Evolutionary conservation across 35 echinoderm and acorn worm species (phyloP).

Genomic region (Diadema setosum): DNA sequence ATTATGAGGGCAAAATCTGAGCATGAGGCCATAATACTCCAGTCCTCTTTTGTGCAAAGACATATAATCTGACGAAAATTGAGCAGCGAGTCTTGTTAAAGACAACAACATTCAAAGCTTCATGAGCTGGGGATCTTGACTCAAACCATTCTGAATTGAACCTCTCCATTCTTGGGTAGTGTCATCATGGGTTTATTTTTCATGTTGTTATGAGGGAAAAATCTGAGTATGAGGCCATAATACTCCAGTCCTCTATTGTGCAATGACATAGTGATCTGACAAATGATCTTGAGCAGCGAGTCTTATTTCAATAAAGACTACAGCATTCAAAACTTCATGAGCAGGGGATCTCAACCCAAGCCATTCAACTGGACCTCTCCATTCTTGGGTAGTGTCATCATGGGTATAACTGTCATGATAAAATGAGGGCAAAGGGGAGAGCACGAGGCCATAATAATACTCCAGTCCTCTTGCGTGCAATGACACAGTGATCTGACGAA

Average conservation of each 20-base stretch:
- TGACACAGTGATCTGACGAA: background rate
- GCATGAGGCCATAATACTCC: background rate
- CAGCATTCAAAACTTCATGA: background rate
- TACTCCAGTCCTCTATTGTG: background rate
- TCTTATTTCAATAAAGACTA: background rate
- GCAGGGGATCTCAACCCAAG: conserved; percentile 5
- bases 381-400: background rate
- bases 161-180: background rate
- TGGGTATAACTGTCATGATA: background rate
- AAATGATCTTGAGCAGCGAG: background rate
- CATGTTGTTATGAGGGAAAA: no score
- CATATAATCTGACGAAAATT: background rate
- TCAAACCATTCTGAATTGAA: background rate
- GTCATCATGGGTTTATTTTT: background rate
- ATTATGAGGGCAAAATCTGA: background rate
- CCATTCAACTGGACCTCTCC: background rate
- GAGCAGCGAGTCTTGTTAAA: background rate
- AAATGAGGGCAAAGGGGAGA: background rate
- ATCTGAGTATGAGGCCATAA: background rate
- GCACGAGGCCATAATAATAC: background rate
- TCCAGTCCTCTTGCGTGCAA: background rate
- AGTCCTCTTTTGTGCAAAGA: background rate
- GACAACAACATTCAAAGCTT: background rate
- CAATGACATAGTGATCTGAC: background rate
- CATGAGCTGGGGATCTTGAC: conserved; percentile 12